phyloP scores from a whole-genome alignment of 2,888 invertebrate species.

The Callinectes sapidus region DNA sequence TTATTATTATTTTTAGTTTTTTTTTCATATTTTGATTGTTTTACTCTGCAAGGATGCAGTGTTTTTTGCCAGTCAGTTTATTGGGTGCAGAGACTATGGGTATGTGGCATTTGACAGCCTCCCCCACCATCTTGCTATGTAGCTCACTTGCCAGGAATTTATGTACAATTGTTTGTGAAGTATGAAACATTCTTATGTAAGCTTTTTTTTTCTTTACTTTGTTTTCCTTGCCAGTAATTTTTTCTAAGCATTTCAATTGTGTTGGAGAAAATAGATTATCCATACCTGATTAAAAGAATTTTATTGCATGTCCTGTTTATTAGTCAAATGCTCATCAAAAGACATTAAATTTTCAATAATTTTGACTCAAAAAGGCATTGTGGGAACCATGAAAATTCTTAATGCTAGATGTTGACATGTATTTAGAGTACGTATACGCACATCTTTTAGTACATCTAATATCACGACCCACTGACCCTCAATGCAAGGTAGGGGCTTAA shows the following conservation, averaged over 20 bases:
- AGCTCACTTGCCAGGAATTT: background rate
- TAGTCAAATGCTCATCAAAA: background rate
- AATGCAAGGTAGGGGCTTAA: background rate
- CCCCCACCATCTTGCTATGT: background rate
- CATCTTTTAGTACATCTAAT: background rate
- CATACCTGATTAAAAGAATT: background rate
- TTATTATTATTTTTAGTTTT: too few species aligned
- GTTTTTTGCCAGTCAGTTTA: background rate
- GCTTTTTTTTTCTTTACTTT: background rate
- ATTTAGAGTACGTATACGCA: background rate
- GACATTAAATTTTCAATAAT: background rate
- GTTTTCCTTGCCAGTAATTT: background rate
- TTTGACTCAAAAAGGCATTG: background rate
- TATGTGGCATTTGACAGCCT: background rate
- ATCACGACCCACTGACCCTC: background rate
- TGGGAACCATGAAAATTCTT: background rate
- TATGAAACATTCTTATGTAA: background rate
- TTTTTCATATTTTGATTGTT: background rate
- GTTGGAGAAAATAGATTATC: background rate
- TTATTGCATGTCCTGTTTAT: slow-evolving; percentile 19
- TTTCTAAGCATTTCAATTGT: background rate
- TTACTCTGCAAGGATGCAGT: background rate
- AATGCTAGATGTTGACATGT: background rate
- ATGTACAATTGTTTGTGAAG: background rate
- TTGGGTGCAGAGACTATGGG: background rate